phyloP scores from a whole-genome alignment of 2,797 vertebrate species.

The Xenopus petersii region DNA sequence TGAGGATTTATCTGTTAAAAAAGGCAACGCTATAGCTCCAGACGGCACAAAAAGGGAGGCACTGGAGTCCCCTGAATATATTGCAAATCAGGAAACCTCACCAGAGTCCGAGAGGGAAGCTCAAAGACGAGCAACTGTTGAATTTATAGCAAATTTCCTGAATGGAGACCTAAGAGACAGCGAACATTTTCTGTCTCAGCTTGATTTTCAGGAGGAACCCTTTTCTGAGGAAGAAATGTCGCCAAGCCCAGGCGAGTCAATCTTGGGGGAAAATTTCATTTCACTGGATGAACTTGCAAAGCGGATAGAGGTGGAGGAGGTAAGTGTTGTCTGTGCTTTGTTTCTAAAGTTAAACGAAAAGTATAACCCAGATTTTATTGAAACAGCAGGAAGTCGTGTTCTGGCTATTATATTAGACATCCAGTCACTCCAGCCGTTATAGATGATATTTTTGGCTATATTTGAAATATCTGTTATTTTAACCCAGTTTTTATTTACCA shows the following conservation, averaged over 20 bases:
- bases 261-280: conserved; percentile 74
- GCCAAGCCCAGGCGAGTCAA: conserved; percentile 70
- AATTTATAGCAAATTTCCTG: conserved; percentile 65
- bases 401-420: no score
- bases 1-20: not conserved
- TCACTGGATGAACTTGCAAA: conserved; percentile 87
- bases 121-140: conserved; percentile 60
- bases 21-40: not conserved
- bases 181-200: conserved; percentile 55
- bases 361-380: no score
- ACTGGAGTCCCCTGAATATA: not conserved
- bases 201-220: conserved; percentile 60
- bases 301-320: conserved; percentile 85
- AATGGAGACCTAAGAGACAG: conserved; percentile 61
- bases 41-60: conserved; percentile 4
- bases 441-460: no score
- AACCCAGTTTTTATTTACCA: no score
- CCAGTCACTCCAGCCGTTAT: no score
- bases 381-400: no score
- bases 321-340: conserved; percentile 55
- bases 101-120: conserved; percentile 54
- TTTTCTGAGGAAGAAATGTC: conserved; percentile 63
- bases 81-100: conserved; percentile 47
- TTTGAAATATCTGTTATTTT: no score
- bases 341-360: no score